A percentile compares a stretch with the other conserved stretches of the same genome.
phyloP scores from a whole-genome alignment of 2,113 vertebrate genomes.

The Ciconia boyciana region DNA sequence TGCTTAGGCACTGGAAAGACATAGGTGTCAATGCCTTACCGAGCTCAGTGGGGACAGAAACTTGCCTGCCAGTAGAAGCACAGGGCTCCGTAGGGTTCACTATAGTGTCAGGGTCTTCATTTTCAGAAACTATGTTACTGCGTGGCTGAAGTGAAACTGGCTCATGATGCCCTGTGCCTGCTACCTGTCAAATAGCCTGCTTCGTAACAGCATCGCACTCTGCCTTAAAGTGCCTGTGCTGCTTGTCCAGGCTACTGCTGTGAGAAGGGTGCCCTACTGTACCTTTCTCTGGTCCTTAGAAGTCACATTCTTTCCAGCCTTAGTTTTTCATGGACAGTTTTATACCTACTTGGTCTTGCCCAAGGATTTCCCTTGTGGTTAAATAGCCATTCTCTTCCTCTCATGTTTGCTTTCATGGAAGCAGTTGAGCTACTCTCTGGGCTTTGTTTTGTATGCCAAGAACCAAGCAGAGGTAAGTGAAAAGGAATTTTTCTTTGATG shows the following conservation, averaged over 20 bases:
- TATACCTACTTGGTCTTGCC: background rate
- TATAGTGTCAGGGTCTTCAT: background rate
- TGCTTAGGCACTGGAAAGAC: background rate
- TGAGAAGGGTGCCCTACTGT: background rate
- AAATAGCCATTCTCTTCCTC: background rate
- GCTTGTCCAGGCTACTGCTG: background rate
- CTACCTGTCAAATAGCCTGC: background rate
- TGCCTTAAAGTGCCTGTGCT: background rate
- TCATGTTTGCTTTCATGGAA: background rate
- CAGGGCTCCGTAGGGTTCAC: background rate
- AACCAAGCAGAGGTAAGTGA: background rate
- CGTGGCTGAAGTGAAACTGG: background rate
- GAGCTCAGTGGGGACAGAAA: background rate
- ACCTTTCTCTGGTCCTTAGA: background rate
- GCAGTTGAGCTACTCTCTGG: accelerated
- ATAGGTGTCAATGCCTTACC: background rate
- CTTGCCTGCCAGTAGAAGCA: background rate
- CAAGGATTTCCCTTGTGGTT: background rate
- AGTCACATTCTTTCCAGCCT: background rate
- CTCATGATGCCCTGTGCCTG: background rate
- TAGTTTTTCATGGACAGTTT: background rate
- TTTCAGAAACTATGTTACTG: background rate
- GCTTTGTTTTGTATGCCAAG: background rate
- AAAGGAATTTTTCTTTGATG: background rate
- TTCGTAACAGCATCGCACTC: background rate